phyloP scores from a whole-genome alignment of 2,113 vertebrate genomes.

The Ciconia stormi region DNA sequence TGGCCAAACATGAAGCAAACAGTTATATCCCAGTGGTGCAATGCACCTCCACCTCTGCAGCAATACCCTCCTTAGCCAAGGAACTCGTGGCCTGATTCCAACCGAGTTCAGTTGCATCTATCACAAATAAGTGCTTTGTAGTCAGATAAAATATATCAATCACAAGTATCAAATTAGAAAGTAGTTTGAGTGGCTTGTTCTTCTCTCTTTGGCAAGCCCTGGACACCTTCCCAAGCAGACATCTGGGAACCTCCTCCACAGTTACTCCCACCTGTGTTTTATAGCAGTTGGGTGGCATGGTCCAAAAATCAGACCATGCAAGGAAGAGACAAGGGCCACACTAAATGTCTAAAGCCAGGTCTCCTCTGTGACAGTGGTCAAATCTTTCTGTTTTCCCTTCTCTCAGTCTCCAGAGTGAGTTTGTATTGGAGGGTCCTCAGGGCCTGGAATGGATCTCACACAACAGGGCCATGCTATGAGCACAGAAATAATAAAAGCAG shows the following conservation, averaged over 20 bases:
- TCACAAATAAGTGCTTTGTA: background rate
- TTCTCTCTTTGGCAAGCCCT: background rate
- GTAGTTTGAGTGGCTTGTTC: background rate
- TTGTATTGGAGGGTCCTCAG: background rate
- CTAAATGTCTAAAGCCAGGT: background rate
- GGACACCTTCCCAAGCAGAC: background rate
- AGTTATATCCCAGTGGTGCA: background rate
- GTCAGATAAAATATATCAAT: background rate
- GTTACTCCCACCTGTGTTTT: background rate
- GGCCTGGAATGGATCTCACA: background rate
- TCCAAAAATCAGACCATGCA: background rate
- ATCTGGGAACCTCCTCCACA: background rate
- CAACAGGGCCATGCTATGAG: fast-evolving
- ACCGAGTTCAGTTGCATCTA: background rate
- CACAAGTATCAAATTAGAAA: background rate
- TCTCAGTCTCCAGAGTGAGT: background rate
- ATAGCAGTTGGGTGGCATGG: fast-evolving
- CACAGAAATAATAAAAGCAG: background rate
- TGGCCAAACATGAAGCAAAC: background rate
- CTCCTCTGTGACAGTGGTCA: background rate
- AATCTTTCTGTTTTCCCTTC: background rate
- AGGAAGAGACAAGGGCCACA: fast-evolving
- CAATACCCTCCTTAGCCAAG: background rate
- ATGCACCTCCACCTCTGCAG: background rate
- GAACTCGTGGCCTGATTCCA: background rate